phyloP scores from a whole-genome alignment of 2,888 invertebrate genomes.

The Actias luna region DNA sequence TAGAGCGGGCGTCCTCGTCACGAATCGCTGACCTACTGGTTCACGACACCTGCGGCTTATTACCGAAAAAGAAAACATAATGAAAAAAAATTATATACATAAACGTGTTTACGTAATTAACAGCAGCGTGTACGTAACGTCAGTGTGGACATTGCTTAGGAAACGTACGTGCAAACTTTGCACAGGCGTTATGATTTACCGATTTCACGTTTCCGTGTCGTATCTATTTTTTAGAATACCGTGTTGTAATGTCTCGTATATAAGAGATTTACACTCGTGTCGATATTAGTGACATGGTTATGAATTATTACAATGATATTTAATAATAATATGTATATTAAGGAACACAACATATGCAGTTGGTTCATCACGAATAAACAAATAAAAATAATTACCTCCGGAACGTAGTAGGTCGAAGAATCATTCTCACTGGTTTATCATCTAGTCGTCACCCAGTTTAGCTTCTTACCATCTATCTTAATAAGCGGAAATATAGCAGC shows the following conservation, averaged over 20 bases:
- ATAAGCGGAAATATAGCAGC: too few species aligned
- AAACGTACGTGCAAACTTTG: conserved; percentile 34
- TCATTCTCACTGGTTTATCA: too few species aligned
- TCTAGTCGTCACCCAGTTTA: too few species aligned
- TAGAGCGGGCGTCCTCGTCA: conserved; percentile 53
- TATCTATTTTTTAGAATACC: conserved; percentile 29
- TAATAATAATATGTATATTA: too few species aligned
- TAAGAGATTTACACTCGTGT: conserved; percentile 12
- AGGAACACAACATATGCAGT: too few species aligned
- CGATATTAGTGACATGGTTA: conserved; percentile 18
- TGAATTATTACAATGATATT: conserved; percentile 1
- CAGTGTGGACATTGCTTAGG: conserved; percentile 36
- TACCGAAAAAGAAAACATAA: conserved; percentile 22
- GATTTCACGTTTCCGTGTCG: conserved; percentile 32
- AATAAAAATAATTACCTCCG: too few species aligned
- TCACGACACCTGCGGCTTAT: conserved; percentile 33
- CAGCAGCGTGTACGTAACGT: conserved; percentile 27
- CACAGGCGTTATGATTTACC: conserved; percentile 25
- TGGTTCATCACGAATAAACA: too few species aligned
- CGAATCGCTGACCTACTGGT: conserved; percentile 46
- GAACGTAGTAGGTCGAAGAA: too few species aligned
- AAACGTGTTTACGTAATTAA: conserved; percentile 42
- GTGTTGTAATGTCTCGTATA: conserved; percentile 16
- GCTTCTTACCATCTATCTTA: too few species aligned
- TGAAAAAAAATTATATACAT: conserved; percentile 19